Evolutionary conservation across 2,888 invertebrate species (phyloP).

Genomic region (Cephalotes varians): DNA sequence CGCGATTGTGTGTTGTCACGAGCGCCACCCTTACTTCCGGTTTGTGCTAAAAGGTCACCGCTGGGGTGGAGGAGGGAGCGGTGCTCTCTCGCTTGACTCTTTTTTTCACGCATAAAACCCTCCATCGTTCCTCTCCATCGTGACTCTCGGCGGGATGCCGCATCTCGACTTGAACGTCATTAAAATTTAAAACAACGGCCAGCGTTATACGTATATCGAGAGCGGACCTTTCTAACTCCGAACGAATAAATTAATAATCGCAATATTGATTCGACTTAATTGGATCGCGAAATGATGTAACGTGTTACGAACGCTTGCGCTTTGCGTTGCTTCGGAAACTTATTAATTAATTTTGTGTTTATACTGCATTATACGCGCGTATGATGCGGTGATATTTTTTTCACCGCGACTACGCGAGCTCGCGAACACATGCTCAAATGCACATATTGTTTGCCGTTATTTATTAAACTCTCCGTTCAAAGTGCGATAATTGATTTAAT

Average conservation of each 20-base stretch:
- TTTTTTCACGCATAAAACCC: constrained; percentile 36
- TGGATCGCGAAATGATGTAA: constrained; percentile 33
- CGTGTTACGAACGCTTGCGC: background rate
- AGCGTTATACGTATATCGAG: background rate
- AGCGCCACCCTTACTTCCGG: constrained; percentile 75
- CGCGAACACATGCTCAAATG: too few species aligned
- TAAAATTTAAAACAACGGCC: constrained; percentile 42
- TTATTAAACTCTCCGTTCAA: constrained; percentile 26
- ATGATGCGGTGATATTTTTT: constrained; percentile 22
- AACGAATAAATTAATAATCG: constrained; percentile 38
- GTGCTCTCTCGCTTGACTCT: constrained; percentile 49
- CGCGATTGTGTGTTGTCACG: constrained; percentile 77
- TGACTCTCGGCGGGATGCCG: constrained; percentile 15
- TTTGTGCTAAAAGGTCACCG: constrained; percentile 70
- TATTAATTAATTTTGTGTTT: constrained; percentile 51
- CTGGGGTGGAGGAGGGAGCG: constrained; percentile 40
- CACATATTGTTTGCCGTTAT: background rate
- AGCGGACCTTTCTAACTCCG: background rate
- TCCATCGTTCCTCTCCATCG: background rate
- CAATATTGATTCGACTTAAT: constrained; percentile 39
- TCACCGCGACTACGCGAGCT: too few species aligned
- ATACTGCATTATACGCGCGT: background rate
- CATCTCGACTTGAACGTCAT: constrained; percentile 13
- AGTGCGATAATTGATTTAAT: constrained; percentile 43
- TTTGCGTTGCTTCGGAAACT: background rate